Percentiles rank a stretch among this genome's conserved stretches.
Conservation (phyloP, 2,797 vertebrate species). For the Scarus forsteni region DNA sequence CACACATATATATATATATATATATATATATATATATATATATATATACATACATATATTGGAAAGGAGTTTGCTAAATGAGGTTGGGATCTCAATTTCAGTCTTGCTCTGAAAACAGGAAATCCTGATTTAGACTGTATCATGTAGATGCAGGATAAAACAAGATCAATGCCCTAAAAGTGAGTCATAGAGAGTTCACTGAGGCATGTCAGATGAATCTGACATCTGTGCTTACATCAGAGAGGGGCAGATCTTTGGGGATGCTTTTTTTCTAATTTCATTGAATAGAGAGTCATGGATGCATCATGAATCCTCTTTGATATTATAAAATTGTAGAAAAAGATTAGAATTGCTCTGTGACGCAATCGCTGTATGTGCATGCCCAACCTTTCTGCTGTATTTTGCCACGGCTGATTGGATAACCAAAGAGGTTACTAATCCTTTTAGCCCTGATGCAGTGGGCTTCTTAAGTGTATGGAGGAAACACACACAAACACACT, state of each 20-base stretch:
- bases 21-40: too few species aligned
- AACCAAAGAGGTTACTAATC: slow-evolving; percentile 65
- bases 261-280: slow-evolving; percentile 2
- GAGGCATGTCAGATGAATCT: slow-evolving; percentile 1
- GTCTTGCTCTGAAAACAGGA: not conserved
- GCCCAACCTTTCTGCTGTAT: slow-evolving; percentile 57
- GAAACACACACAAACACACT: slow-evolving; percentile 2
- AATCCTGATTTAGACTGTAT: not conserved
- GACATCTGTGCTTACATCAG: slow-evolving; percentile 1
- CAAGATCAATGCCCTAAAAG: slow-evolving; percentile 22
- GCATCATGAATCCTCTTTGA: not conserved
- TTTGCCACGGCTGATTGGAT: slow-evolving; percentile 68
- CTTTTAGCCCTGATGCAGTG: slow-evolving; percentile 59
- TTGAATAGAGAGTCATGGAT: not conserved
- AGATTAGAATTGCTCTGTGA: slow-evolving; percentile 2
- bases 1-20: too few species aligned
- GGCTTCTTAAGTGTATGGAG: slow-evolving; percentile 1
- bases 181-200: slow-evolving; percentile 28
- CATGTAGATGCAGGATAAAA: slow-evolving; percentile 7
- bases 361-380: slow-evolving; percentile 42
- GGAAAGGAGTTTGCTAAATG: not conserved
- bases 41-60: too few species aligned
- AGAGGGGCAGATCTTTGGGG: not conserved
- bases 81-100: not conserved
- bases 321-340: slow-evolving; percentile 13